Percentiles rank a stretch among this genome's conserved stretches.
phyloP scores from a whole-genome alignment of 2,113 vertebrate genomes.

The Labeo rohita region DNA sequence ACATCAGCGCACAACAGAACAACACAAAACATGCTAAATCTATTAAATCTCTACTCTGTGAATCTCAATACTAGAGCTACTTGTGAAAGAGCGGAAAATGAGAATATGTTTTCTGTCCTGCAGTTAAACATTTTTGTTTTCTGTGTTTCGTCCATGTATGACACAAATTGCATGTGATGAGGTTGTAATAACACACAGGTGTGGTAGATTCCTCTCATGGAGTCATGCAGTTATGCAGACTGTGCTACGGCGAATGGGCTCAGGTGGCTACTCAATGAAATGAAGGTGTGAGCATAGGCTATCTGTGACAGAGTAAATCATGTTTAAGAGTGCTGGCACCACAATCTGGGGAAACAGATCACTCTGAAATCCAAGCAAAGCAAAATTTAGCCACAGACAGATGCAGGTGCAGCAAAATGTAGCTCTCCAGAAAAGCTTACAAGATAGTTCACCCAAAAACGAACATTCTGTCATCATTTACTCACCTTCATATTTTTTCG shows the following conservation, averaged over 20 bases:
- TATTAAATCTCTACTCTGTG: not conserved
- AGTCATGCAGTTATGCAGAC: not conserved
- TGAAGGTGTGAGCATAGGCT: not conserved
- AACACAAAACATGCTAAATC: not conserved
- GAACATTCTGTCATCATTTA: not conserved
- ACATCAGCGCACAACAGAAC: not conserved
- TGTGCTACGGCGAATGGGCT: not conserved
- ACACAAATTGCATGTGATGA: not conserved
- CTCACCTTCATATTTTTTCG: not conserved
- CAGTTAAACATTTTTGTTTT: not conserved
- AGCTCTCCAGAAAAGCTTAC: slow-evolving; percentile 14
- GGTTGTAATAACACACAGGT: not conserved
- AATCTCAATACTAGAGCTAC: not conserved
- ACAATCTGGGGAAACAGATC: slow-evolving; percentile 22
- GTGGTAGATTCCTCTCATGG: not conserved
- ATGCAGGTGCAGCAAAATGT: not conserved
- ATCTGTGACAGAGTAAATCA: slow-evolving; percentile 23
- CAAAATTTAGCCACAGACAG: not conserved
- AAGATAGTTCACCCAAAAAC: slow-evolving; percentile 11
- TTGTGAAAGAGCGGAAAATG: not conserved
- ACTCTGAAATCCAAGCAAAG: not conserved
- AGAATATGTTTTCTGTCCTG: not conserved
- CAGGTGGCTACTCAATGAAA: slow-evolving; percentile 20
- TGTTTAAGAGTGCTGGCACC: slow-evolving; percentile 26
- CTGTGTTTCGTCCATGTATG: not conserved